These are phyloP conservation scores for Callosobruchus maculatus DNA, from an alignment of 2,888 invertebrate species.

Conservation along the genomic window DNA sequence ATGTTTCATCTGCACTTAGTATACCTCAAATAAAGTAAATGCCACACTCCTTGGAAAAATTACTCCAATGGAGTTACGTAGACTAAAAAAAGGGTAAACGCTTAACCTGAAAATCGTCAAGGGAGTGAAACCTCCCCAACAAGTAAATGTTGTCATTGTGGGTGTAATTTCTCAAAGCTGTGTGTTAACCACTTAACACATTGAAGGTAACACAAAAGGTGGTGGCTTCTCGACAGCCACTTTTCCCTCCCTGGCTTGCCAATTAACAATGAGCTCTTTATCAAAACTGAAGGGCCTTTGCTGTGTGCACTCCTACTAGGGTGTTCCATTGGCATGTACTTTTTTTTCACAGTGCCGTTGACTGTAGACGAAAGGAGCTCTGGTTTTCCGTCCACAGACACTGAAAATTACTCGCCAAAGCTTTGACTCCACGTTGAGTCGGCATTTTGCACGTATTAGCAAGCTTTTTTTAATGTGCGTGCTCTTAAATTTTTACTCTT, in stretches of 20 bases:
- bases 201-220: not conserved
- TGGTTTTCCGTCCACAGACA: not conserved
- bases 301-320: not conserved
- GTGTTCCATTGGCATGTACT: not conserved
- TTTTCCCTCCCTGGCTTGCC: slow-evolving; percentile 27
- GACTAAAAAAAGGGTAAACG: not conserved
- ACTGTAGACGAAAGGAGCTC: not conserved
- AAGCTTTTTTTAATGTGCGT: no score
- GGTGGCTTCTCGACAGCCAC: slow-evolving; percentile 12
- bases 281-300: slow-evolving; percentile 20
- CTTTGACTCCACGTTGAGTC: not conserved
- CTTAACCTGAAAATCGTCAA: not conserved
- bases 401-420: not conserved
- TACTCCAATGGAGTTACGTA: no score
- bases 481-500: no score
- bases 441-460: no score
- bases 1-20: no score
- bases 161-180: not conserved
- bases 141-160: not conserved
- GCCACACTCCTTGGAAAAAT: no score
- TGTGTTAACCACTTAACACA: slow-evolving; percentile 10
- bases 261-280: slow-evolving; percentile 33
- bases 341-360: not conserved
- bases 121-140: not conserved
- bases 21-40: no score